These are phyloP conservation scores for Pygoscelis antarcticus DNA, from an alignment of 2,113 vertebrate species.

Conservation along the genomic window DNA sequence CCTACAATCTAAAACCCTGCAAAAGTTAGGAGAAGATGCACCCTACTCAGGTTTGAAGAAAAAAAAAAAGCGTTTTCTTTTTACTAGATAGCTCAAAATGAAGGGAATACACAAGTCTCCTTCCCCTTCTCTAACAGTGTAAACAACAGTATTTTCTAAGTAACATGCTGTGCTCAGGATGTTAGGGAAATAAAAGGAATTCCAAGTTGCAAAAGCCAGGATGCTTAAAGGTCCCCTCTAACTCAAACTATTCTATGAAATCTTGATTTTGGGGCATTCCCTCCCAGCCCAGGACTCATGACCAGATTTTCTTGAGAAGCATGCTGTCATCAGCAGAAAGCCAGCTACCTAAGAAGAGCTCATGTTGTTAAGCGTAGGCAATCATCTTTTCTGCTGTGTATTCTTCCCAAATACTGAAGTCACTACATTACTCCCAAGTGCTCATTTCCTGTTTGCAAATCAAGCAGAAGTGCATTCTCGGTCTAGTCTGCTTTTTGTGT, in stretches of 20 bases:
- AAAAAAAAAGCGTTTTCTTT: not conserved
- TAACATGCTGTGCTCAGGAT: not conserved
- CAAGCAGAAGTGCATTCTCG: not conserved
- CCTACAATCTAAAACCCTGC: not conserved
- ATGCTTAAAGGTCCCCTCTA: not conserved
- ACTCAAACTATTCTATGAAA: not conserved
- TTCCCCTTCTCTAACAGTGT: not conserved
- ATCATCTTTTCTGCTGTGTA: not conserved
- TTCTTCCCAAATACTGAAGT: not conserved
- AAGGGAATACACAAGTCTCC: not conserved
- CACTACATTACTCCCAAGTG: not conserved
- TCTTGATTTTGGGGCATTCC: not conserved
- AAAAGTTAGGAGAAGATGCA: not conserved
- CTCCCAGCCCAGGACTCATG: not conserved
- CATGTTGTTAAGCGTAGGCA: not conserved
- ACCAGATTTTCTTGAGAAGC: not conserved
- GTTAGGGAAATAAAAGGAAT: not conserved
- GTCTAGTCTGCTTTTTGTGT: not conserved
- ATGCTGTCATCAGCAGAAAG: not conserved
- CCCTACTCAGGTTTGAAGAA: not conserved
- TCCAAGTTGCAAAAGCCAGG: not conserved
- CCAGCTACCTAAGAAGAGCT: not conserved
- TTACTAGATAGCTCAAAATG: not conserved
- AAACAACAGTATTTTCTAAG: not conserved
- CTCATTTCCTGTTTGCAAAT: not conserved